A percentile compares a stretch with the other conserved stretches of the same genome.
Conservation (phyloP, 2,888 invertebrate species). For the Holacanthella duospinosa region DNA sequence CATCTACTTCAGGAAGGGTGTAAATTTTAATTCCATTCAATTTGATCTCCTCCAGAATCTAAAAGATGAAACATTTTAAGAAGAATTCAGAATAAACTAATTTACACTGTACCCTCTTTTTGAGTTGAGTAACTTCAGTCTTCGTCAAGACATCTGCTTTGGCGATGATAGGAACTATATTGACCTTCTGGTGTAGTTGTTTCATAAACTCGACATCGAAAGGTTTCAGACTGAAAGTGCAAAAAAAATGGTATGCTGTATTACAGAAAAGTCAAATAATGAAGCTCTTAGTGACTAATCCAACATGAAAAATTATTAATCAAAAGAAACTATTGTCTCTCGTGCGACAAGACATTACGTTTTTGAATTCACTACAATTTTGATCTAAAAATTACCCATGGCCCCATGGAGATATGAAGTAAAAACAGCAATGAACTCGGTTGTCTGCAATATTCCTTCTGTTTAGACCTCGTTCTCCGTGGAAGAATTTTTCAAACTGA, state of each 20-base stretch:
- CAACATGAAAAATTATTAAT: too few relatives aligned
- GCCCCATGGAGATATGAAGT: constrained; percentile 93
- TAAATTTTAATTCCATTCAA: constrained; percentile 87
- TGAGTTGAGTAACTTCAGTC: constrained; percentile 75
- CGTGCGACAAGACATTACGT: not conserved
- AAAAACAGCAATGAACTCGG: constrained; percentile 94
- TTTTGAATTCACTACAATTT: not conserved
- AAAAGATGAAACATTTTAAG: constrained; percentile 15
- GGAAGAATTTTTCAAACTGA: constrained; percentile 82
- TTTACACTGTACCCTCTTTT: constrained; percentile 55
- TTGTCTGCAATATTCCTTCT: constrained; percentile 93
- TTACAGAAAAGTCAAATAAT: constrained; percentile 8
- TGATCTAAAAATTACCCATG: constrained; percentile 61
- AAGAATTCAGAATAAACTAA: not conserved
- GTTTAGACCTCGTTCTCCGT: constrained; percentile 90
- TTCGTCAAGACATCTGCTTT: constrained; percentile 92
- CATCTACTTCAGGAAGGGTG: constrained; percentile 88
- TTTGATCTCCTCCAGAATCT: constrained; percentile 83
- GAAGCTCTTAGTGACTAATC: too few relatives aligned
- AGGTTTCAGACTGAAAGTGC: constrained; percentile 64
- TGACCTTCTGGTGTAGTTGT: constrained; percentile 86
- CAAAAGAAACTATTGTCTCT: too few relatives aligned
- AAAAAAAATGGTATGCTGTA: constrained; percentile 10
- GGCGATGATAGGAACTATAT: constrained; percentile 95
- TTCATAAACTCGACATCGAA: constrained; percentile 94